phyloP scores from a whole-genome alignment of 1,140 invertebrate species.

The Pantala flavescens region DNA sequence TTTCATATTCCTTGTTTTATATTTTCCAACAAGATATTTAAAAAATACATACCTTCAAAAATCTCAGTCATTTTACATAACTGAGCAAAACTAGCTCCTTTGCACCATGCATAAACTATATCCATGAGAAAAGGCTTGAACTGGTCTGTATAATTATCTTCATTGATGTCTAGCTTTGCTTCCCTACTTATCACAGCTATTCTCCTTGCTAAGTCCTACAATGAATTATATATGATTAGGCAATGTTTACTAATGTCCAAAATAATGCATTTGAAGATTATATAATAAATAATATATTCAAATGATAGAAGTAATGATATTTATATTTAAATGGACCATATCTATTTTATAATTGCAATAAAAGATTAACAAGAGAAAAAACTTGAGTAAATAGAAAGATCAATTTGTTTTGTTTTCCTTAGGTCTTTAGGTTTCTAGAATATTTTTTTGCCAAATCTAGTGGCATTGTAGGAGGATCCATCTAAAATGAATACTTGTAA shows the following conservation, averaged over 20 bases:
- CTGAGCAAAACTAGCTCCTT: conserved; percentile 81
- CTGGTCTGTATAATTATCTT: conserved; percentile 82
- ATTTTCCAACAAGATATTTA: no score
- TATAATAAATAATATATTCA: conserved; percentile 21
- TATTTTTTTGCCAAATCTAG: no score
- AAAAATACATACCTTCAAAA: conserved; percentile 73
- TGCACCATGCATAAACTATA: conserved; percentile 93
- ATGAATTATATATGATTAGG: conserved; percentile 5
- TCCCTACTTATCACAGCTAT: conserved; percentile 89
- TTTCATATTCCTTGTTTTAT: no score
- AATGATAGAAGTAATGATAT: conserved; percentile 14
- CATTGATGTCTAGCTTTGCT: conserved; percentile 80
- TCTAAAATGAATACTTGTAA: no score
- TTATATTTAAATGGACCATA: neutral
- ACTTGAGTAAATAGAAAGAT: no score
- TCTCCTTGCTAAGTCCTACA: conserved; percentile 70
- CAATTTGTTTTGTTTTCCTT: no score
- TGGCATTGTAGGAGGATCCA: no score
- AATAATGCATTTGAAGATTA: neutral
- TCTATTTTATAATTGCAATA: no score
- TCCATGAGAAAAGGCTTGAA: conserved; percentile 97
- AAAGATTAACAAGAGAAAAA: no score
- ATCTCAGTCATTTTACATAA: conserved; percentile 97
- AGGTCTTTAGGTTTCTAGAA: no score
- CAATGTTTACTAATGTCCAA: neutral